A percentile compares a stretch with the other conserved stretches of the same genome.
These are phyloP conservation scores for Drosophila hamatofila DNA, from an alignment of 2,888 invertebrate species.

Conservation along the genomic window DNA sequence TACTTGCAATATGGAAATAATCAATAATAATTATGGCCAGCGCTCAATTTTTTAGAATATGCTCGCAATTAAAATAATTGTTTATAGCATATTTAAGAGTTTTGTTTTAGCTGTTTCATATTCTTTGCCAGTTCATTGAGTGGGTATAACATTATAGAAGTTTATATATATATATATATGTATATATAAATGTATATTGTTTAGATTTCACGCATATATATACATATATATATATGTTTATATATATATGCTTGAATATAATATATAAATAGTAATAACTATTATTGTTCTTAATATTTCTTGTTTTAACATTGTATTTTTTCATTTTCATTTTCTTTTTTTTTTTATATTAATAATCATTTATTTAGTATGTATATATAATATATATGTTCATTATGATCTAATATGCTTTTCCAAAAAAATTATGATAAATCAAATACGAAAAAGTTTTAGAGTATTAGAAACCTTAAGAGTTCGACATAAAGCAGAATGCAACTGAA, in stretches of 20 bases:
- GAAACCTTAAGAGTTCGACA: slow-evolving; percentile 67
- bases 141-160: slow-evolving; percentile 64
- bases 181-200: slow-evolving; percentile 61
- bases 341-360: slow-evolving; percentile 59
- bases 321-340: slow-evolving; percentile 55
- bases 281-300: slow-evolving; percentile 85
- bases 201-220: slow-evolving; percentile 54
- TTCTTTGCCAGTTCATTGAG: slow-evolving; percentile 52
- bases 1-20: slow-evolving; percentile 74
- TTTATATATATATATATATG: slow-evolving; percentile 40
- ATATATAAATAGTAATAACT: slow-evolving; percentile 85
- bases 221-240: slow-evolving; percentile 33
- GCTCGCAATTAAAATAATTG: slow-evolving; percentile 24
- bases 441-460: slow-evolving; percentile 41
- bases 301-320: slow-evolving; percentile 72
- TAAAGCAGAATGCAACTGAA: slow-evolving; percentile 22
- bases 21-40: slow-evolving; percentile 64
- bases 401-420: slow-evolving; percentile 72
- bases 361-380: slow-evolving; percentile 72
- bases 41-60: slow-evolving; percentile 30
- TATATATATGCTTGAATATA: slow-evolving; percentile 78
- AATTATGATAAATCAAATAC: slow-evolving; percentile 37
- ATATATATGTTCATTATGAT: slow-evolving; percentile 73
- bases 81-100: slow-evolving; percentile 32
- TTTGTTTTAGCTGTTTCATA: slow-evolving; percentile 22